Evolutionary conservation across 2,797 vertebrate species (phyloP), one percentile per base, ranked within the genome.

Genomic region (Erpetoichthys calabaricus): DNA sequence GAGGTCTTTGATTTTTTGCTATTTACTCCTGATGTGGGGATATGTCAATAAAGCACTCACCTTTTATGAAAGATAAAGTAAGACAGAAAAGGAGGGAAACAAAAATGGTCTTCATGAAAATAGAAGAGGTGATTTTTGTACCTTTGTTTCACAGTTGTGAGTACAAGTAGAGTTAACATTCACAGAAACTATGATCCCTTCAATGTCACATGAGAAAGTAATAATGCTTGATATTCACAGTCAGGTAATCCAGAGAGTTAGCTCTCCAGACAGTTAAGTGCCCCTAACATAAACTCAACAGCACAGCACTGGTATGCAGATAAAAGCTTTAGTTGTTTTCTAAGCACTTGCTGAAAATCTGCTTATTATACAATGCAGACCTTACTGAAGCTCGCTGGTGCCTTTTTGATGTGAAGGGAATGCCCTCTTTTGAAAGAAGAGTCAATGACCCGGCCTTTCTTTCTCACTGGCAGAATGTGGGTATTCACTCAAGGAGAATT

Each of bases 321-420:
- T 84, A 75, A 82, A 80, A 80, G 73, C 66, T 59, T 66, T 73
- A 79, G 80, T 79, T 76, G 62, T 81, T 75, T 82, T 79, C 59
- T 6, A 63, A 64, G 55, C 55, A 51, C 63, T 69, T 1, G 1
- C 59, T 1, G 45, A 69, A 74, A 75, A 75, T 76, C 68, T 78
- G 67, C 68, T 67, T 68, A 68, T 79, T 80, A 70, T 62, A 57
- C n/a, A 65, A 57, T 4, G 63, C 65, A 70, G 75, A 70, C 53
- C 66, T 59, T 52, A 50, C 25, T 49, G 67, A 60, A 64, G 66
- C 61, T 58, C 66, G 0, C 61, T 59, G 67, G 59, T 64, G 69
- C 64, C 66, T 69, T 68, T 73, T 67, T 69, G 71, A 76, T 69
- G 73, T 68, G 65, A 56, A 25, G 62, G 63, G 63, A 64, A 55